A percentile compares a stretch with the other conserved stretches of the same genome.
phyloP scores from a whole-genome alignment of 2,888 invertebrate species.

The Branchellion lobata region DNA sequence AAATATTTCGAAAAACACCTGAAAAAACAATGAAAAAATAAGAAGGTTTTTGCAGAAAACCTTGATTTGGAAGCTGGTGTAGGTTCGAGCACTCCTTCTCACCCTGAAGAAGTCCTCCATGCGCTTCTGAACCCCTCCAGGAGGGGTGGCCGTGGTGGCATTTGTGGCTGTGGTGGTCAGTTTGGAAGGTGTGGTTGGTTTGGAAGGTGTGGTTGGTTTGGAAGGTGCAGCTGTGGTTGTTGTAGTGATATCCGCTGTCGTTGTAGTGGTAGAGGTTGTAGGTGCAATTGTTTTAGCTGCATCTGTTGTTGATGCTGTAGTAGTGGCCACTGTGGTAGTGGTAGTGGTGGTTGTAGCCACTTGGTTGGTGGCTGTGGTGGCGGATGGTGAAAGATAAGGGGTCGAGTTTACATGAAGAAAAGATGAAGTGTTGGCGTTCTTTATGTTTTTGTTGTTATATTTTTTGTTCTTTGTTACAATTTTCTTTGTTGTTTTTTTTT shows the following conservation, averaged over 20 bases:
- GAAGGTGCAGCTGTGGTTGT: slow-evolving; percentile 1
- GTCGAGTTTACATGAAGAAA: too few relatives aligned
- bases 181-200: not conserved
- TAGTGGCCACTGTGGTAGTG: not conserved
- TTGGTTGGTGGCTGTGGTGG: not conserved
- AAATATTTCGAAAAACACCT: not conserved
- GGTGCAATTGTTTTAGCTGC: not conserved
- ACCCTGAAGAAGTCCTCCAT: slow-evolving; percentile 1
- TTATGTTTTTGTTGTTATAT: too few relatives aligned
- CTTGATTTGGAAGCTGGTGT: slow-evolving; percentile 3
- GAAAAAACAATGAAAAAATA: not conserved
- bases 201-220: not conserved
- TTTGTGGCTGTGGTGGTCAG: not conserved
- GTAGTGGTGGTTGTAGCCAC: not conserved
- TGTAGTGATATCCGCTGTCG: not conserved
- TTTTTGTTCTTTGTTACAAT: too few relatives aligned
- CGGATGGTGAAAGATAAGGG: too few relatives aligned
- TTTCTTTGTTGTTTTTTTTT: too few relatives aligned
- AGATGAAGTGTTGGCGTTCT: too few relatives aligned
- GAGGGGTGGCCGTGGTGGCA: not conserved
- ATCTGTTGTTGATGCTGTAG: not conserved
- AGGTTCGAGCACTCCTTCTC: not conserved
- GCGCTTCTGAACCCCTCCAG: too few relatives aligned
- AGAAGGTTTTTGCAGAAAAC: too few relatives aligned
- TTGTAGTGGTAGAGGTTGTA: not conserved